Conservation (phyloP, 2,888 invertebrate genomes). For the Prenolepis imparis region DNA sequence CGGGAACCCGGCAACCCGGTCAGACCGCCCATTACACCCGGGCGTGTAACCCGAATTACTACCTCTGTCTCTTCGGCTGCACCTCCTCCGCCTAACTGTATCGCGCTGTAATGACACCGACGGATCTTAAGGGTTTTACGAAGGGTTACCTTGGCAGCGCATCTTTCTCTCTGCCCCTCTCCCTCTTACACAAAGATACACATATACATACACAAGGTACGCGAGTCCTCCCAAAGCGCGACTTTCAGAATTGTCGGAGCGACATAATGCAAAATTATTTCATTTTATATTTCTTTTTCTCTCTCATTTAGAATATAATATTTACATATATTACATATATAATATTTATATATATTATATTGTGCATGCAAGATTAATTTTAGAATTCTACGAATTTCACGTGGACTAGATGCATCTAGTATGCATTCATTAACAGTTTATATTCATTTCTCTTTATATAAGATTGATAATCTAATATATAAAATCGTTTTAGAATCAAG, state of each 20-base stretch:
- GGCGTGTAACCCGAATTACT: conserved; percentile 76
- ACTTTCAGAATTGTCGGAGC: neutral
- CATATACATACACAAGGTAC: conserved; percentile 29
- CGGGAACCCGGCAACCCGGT: conserved; percentile 72
- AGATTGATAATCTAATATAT: neutral
- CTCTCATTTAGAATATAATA: neutral
- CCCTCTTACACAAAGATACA: neutral
- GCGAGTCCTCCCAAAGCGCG: conserved; percentile 22
- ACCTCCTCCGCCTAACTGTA: conserved; percentile 59
- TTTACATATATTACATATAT: neutral
- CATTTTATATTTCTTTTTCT: neutral
- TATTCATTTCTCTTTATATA: neutral
- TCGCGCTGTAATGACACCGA: conserved; percentile 67
- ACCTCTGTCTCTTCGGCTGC: conserved; percentile 65
- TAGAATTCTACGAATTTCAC: neutral
- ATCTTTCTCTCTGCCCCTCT: neutral
- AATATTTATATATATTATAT: neutral
- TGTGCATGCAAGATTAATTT: conserved; percentile 19
- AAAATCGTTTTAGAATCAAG: conserved; percentile 14
- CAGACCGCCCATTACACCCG: conserved; percentile 76
- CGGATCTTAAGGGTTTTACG: conserved; percentile 65
- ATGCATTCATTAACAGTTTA: neutral
- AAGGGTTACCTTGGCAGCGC: conserved; percentile 26
- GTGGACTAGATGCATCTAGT: neutral
- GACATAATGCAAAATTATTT: conserved; percentile 8